A percentile compares a stretch with the other conserved stretches of the same genome.
phyloP scores from a whole-genome alignment of 2,113 vertebrate species.

The Scalopus aquaticus region DNA sequence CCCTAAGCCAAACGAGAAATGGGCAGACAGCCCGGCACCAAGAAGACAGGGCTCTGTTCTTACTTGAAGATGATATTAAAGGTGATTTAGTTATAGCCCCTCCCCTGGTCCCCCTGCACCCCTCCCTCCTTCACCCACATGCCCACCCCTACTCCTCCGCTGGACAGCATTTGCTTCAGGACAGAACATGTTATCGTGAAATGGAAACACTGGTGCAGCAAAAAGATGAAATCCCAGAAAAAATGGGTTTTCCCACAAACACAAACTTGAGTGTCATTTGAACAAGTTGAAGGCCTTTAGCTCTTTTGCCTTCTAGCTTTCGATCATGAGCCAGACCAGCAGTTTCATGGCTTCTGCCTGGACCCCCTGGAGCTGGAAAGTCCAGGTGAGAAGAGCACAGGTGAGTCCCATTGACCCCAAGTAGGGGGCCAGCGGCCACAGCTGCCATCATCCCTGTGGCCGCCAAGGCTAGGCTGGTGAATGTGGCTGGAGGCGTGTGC shows the following conservation, averaged over 20 bases:
- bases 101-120: neutral
- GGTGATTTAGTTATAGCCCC: neutral
- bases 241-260: neutral
- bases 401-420: neutral
- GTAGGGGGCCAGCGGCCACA: neutral
- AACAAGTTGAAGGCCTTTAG: neutral
- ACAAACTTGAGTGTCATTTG: neutral
- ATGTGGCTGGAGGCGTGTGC: neutral
- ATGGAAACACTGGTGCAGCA: neutral
- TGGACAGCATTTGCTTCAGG: neutral
- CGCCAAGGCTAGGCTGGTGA: neutral
- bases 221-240: neutral
- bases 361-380: neutral
- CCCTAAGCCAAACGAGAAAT: neutral
- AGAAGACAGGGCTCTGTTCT: neutral
- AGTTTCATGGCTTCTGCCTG: neutral
- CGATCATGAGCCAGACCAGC: neutral
- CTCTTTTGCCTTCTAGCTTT: neutral
- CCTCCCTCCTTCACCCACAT: neutral
- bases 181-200: neutral
- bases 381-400: neutral
- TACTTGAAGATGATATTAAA: neutral
- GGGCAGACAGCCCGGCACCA: neutral
- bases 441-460: neutral
- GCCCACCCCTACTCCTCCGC: neutral